Base-by-base conservation (phyloP, 2,888 invertebrate species). In the Mesopsocus fuscifrons region DNA sequence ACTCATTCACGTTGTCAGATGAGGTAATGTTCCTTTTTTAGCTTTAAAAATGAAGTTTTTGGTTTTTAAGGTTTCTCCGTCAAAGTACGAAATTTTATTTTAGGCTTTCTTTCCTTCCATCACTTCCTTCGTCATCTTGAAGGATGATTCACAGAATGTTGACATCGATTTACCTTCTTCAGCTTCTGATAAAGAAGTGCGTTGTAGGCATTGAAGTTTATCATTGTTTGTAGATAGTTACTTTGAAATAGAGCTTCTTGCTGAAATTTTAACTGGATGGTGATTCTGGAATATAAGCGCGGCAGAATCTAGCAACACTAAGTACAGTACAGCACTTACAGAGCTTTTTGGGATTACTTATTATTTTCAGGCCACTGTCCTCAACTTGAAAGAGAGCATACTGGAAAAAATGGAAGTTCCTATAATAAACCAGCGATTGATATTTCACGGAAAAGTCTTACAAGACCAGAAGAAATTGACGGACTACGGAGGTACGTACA, bases 381-480 rank as follows among this genome's bases (percentile, higher is more conserved):
- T 72, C 45, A 72, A 82, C 57, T 77, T 89, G 53, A 89, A 89
- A 59, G 75, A 78, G 51, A 70, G 73, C 51, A 80, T 89, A 49
- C 72, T 75, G 3, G 77, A 76, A 41, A 71, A 76, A 48, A 80
- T 94, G 50, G 74, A 71, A 45, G 80, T 94, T 51, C 70, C 82
- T 18, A 75, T 78, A 5, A 78, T 79, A 47, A 74, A 79, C 40
- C 94, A 94, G 59, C 72, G 94, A 45, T 72, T 95, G 31, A 95
- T 95, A 52, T 94, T 87, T 59, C 87, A 87, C 58, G 95, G 95
- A n/a, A 69, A 87, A 60, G 89, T 94, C 20, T 65, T 95, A 41
- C 80, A 82, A 55, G 87, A 95, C 66, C 85, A 83, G 11, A 81
- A 79, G 52, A 78, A 74, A 55, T 68, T 95, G 20, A 71, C 73